Conservation (phyloP, 2,113 vertebrate species). For the Ceuthmochares aereus region DNA sequence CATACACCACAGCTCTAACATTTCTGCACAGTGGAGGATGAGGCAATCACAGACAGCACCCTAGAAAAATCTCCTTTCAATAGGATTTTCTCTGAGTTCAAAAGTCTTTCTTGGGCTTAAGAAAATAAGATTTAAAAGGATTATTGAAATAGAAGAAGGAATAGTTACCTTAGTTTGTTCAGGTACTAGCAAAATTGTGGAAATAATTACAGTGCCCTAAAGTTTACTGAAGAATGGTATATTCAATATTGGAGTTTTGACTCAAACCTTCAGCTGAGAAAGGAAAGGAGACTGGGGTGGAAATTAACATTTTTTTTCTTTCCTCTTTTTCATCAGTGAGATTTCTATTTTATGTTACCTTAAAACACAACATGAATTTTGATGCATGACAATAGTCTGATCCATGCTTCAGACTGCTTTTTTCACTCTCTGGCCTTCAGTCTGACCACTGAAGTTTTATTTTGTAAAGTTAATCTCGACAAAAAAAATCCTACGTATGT, state of each 20-base stretch:
- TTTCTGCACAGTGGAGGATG: not conserved
- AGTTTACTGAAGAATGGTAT: not conserved
- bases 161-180: not conserved
- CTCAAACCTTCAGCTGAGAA: not conserved
- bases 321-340: not conserved
- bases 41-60: not conserved
- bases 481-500: not conserved
- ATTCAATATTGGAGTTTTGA: not conserved
- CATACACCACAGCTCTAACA: not conserved
- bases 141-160: slow-evolving; percentile 3
- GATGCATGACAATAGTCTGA: not conserved
- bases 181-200: not conserved
- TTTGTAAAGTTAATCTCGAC: not conserved
- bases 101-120: not conserved
- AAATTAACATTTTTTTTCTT: not conserved
- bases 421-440: not conserved
- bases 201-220: not conserved
- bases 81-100: not conserved
- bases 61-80: not conserved
- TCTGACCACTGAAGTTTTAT: not conserved
- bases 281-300: not conserved
- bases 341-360: not conserved
- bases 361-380: not conserved
- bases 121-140: slow-evolving; percentile 18
- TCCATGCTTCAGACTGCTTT: not conserved